phyloP scores from a whole-genome alignment of 2,113 vertebrate genomes.

The Lamprotornis superbus region DNA sequence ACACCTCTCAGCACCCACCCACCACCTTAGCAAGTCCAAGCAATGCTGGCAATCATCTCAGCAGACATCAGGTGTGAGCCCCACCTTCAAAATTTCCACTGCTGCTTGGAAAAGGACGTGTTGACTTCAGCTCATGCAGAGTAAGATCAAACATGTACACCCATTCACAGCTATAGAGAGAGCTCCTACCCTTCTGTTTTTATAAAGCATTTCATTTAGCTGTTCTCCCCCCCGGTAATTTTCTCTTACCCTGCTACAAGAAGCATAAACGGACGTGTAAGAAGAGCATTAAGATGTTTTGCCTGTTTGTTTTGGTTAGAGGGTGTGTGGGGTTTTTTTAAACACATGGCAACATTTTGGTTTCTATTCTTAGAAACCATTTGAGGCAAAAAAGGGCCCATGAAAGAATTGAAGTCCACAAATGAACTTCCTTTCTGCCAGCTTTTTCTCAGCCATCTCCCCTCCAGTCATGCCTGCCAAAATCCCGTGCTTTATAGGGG shows the following conservation, averaged over 20 bases:
- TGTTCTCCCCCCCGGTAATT: neutral
- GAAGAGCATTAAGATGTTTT: neutral
- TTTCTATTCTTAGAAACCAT: slow-evolving; percentile 59
- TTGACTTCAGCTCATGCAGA: neutral
- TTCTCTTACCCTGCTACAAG: neutral
- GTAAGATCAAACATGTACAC: neutral
- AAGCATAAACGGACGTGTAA: neutral
- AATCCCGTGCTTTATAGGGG: slow-evolving; percentile 55
- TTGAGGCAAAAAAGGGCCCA: slow-evolving; percentile 18
- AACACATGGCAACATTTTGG: slow-evolving; percentile 56
- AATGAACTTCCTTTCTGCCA: slow-evolving; percentile 32
- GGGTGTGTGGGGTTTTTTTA: neutral
- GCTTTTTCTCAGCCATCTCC: slow-evolving; percentile 52
- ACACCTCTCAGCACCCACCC: neutral
- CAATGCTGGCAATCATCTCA: neutral
- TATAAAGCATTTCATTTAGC: neutral
- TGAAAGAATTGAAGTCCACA: slow-evolving; percentile 22
- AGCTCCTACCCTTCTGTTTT: neutral
- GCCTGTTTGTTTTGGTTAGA: slow-evolving; percentile 25
- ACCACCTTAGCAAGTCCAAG: neutral
- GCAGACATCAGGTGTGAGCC: neutral
- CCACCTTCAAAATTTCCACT: neutral
- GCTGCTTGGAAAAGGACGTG: neutral
- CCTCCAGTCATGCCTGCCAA: slow-evolving; percentile 40
- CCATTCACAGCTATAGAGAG: neutral